Evolutionary conservation across 2,888 invertebrate species (phyloP).

Genomic region (Drosophila gaucha): DNA sequence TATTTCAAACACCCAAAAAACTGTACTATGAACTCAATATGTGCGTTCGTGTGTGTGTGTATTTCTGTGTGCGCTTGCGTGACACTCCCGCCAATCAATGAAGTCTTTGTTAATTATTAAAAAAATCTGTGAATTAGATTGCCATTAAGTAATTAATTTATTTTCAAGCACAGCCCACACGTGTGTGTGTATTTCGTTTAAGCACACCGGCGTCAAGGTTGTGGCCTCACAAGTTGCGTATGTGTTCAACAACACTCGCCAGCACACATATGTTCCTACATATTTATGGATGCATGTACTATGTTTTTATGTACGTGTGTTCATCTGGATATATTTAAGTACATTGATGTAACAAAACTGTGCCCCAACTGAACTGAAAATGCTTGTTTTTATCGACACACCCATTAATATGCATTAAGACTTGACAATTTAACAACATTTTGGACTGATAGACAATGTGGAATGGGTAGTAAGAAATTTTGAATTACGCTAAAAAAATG

Average conservation of each 20-base stretch:
- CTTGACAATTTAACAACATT: too few species aligned
- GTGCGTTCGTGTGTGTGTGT: slow-evolving; percentile 21
- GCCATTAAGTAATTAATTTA: slow-evolving; percentile 77
- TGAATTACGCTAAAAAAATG: too few species aligned
- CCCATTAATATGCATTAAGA: too few species aligned
- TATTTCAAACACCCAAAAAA: slow-evolving; percentile 51
- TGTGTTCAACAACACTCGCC: slow-evolving; percentile 34
- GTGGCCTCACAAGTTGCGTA: slow-evolving; percentile 44
- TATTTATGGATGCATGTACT: not conserved
- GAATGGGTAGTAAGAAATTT: too few species aligned
- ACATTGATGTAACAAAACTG: slow-evolving; percentile 5
- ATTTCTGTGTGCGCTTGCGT: slow-evolving; percentile 16
- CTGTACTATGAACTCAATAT: slow-evolving; percentile 46
- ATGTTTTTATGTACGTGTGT: not conserved
- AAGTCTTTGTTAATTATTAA: slow-evolving; percentile 74
- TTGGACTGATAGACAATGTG: too few species aligned
- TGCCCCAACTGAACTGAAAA: too few species aligned
- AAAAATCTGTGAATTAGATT: slow-evolving; percentile 64
- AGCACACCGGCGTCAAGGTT: slow-evolving; percentile 6
- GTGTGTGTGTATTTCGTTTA: slow-evolving; percentile 11
- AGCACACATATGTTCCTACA: not conserved
- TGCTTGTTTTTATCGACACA: too few species aligned
- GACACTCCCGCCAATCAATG: slow-evolving; percentile 66
- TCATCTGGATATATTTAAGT: not conserved
- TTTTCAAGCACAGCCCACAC: slow-evolving; percentile 38